Percentiles rank a stretch among this genome's conserved stretches.
Conservation (phyloP, 2,888 invertebrate species). For the Apotomis capreana region DNA sequence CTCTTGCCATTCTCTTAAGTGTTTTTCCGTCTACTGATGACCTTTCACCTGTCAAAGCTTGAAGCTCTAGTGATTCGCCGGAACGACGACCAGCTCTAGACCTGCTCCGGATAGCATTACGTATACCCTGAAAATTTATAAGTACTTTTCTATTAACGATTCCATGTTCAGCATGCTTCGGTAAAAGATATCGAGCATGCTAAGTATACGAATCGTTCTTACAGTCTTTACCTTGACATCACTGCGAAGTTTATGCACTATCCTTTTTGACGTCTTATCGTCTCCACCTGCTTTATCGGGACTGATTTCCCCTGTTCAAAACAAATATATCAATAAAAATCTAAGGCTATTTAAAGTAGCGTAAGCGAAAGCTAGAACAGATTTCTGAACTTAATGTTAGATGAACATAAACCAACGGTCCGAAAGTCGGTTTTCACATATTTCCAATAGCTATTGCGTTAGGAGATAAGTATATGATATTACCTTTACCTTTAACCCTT, state of each 20-base stretch:
- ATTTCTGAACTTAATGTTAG: background rate
- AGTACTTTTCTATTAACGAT: background rate
- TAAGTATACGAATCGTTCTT: conserved; percentile 16
- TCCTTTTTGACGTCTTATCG: conserved; percentile 87
- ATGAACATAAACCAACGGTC: background rate
- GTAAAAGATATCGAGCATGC: background rate
- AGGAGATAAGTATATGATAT: conserved; percentile 3
- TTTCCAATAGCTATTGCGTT: conserved; percentile 16
- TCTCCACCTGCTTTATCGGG: conserved; percentile 79
- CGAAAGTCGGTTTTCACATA: background rate
- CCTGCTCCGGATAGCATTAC: conserved; percentile 83
- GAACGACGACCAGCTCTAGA: conserved; percentile 82
- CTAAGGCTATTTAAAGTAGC: background rate
- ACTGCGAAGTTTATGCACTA: conserved; percentile 92
- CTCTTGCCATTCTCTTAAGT: conserved; percentile 88
- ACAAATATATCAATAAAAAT: conserved; percentile 13
- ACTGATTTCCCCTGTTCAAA: conserved; percentile 68
- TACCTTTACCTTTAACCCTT: conserved; percentile 58
- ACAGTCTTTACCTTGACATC: conserved; percentile 87
- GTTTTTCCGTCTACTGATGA: conserved; percentile 77
- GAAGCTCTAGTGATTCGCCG: conserved; percentile 86
- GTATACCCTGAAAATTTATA: conserved; percentile 75
- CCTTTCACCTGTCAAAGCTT: conserved; percentile 71
- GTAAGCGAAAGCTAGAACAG: background rate
- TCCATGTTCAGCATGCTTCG: background rate